Percentiles rank a stretch among this genome's conserved stretches.
Conservation (phyloP, 35 echinoderm and acorn worm genomes). For the Ptychodera flava region DNA sequence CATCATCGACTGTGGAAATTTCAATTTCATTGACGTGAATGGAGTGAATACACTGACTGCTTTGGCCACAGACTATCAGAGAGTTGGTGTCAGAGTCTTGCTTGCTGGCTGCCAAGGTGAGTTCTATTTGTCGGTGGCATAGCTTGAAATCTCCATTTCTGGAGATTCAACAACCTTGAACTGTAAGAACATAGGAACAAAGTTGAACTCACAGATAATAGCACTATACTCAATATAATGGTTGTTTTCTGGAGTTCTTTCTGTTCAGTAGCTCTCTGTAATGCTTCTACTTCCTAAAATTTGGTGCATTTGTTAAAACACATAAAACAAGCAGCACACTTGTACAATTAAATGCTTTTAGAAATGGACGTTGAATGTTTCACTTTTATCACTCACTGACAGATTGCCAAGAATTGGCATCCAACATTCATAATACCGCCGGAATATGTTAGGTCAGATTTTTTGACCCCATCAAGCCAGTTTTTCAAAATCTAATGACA, state of each 20-base stretch:
- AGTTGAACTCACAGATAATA: no score
- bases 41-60: slow-evolving; percentile 69
- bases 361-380: no score
- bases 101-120: slow-evolving; percentile 84
- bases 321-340: no score
- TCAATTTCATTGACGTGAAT: slow-evolving; percentile 79
- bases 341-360: no score
- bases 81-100: slow-evolving; percentile 52
- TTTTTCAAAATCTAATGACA: no score
- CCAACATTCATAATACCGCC: no score
- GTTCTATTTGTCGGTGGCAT: not conserved
- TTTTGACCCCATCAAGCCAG: no score
- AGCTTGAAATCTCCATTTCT: not conserved
- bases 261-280: not conserved
- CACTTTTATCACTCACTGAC: no score
- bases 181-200: not conserved
- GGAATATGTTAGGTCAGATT: no score
- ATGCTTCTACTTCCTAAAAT: not conserved
- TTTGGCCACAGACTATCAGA: slow-evolving; percentile 71
- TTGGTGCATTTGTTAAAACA: no score
- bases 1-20: slow-evolving; percentile 67
- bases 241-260: not conserved
- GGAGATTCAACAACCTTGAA: not conserved
- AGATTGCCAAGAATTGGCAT: no score
- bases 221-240: no score